phyloP scores from a whole-genome alignment of 2,797 vertebrate species.

The Hylomyscus alleni region DNA sequence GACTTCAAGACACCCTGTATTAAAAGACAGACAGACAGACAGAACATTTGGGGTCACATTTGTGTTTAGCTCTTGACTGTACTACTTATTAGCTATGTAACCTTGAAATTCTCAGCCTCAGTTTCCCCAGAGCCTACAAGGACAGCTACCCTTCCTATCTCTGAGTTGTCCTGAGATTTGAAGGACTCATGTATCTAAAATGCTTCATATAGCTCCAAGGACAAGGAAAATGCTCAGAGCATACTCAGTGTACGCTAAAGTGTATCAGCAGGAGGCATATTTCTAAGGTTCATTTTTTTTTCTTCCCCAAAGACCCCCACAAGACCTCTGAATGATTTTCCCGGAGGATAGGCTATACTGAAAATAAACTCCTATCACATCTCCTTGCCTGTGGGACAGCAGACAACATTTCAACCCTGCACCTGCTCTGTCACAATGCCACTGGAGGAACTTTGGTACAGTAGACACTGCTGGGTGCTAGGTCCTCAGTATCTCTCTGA shows the following conservation, averaged over 20 bases:
- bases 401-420: background rate
- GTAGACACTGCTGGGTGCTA: background rate
- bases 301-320: slow-evolving; percentile 2
- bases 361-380: background rate
- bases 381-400: background rate
- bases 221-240: background rate
- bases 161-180: background rate
- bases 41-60: background rate
- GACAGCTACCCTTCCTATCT: background rate
- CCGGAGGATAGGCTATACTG: slow-evolving; percentile 63
- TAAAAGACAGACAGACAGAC: background rate
- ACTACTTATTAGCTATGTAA: background rate
- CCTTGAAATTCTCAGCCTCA: background rate
- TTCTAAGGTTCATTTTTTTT: background rate
- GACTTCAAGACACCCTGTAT: background rate
- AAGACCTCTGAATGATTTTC: slow-evolving; percentile 52
- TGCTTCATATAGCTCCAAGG: background rate
- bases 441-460: background rate
- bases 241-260: background rate
- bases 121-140: background rate
- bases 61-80: background rate
- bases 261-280: background rate
- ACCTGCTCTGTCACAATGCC: background rate
- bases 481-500: slow-evolving; percentile 66
- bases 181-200: background rate